A percentile compares a stretch with the other conserved stretches of the same genome.
Conservation (phyloP, 2,888 invertebrate species). For the Lypha dubia region DNA sequence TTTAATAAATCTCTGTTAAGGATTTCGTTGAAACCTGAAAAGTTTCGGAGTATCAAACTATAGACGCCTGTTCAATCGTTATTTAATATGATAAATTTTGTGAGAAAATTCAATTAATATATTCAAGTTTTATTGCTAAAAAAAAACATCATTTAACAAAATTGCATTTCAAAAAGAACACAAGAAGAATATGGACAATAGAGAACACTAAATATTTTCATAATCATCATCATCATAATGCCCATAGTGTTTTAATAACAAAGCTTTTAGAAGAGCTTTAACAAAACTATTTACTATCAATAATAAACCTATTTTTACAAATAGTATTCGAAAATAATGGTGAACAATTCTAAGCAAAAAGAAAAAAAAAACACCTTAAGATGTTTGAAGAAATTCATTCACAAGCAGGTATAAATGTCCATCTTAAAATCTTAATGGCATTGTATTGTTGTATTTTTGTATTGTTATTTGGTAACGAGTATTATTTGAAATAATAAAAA, state of each 20-base stretch:
- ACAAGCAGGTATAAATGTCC: conserved; percentile 3
- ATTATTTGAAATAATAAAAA: conserved; percentile 45
- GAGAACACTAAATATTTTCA: not conserved
- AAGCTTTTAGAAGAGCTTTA: not conserved
- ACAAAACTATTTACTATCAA: not conserved
- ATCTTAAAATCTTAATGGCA: conserved; percentile 53
- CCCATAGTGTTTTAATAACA: not conserved
- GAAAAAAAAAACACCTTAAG: conserved; percentile 13
- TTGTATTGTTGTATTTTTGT: conserved; percentile 29
- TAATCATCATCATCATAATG: not conserved
- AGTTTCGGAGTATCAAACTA: no score
- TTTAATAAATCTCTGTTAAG: no score
- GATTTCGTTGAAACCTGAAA: no score
- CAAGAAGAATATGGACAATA: not conserved
- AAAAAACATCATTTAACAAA: not conserved
- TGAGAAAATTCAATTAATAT: no score
- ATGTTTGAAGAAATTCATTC: conserved; percentile 29
- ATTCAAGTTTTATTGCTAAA: not conserved
- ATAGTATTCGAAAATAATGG: conserved; percentile 10
- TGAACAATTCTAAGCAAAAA: not conserved
- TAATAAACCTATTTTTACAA: conserved; percentile 6
- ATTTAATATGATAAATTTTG: no score
- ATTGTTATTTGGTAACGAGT: conserved; percentile 4
- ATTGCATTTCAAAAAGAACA: not conserved
- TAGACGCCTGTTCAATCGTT: no score